Percentiles rank a stretch among this genome's conserved stretches.
These are phyloP conservation scores for Tinea pellionella DNA, from an alignment of 2,888 invertebrate genomes.

Conservation along the genomic window DNA sequence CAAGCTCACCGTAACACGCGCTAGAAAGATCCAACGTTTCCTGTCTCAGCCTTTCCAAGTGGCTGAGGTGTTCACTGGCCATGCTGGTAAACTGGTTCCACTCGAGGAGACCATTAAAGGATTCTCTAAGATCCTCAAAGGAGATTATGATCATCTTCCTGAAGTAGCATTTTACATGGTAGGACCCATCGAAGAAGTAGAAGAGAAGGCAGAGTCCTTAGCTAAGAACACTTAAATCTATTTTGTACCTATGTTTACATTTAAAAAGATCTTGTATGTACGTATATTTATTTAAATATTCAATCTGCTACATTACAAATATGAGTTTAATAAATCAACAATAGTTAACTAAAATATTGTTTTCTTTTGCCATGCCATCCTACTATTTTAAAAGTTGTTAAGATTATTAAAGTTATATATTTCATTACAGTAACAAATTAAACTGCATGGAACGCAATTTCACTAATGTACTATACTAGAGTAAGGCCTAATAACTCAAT, in stretches of 20 bases:
- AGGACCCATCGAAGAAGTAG: conserved; percentile 90
- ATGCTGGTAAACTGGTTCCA: conserved; percentile 89
- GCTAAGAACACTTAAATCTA: conserved; percentile 52
- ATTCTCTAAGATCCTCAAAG: conserved; percentile 84
- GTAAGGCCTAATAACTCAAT: no score
- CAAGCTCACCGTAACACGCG: conserved; percentile 92
- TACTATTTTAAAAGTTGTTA: no score
- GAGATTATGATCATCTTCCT: conserved; percentile 91
- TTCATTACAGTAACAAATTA: no score
- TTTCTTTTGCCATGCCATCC: no score
- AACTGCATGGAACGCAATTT: no score
- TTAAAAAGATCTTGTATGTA: not conserved
- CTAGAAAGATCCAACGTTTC: conserved; percentile 95
- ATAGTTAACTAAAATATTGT: no score
- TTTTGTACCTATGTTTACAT: not conserved
- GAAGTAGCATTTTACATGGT: conserved; percentile 97
- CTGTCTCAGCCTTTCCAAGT: conserved; percentile 94
- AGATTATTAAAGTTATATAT: no score
- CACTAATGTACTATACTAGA: no score
- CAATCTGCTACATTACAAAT: not conserved
- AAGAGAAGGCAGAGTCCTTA: conserved; percentile 84
- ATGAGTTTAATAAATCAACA: not conserved
- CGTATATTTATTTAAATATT: not conserved
- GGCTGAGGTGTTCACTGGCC: conserved; percentile 95
- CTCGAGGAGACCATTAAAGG: conserved; percentile 89